A percentile compares a stretch with the other conserved stretches of the same genome.
These are phyloP conservation scores for Rambutsinella grinnellia DNA, from an alignment of 2,888 invertebrate species.

Conservation along the genomic window DNA sequence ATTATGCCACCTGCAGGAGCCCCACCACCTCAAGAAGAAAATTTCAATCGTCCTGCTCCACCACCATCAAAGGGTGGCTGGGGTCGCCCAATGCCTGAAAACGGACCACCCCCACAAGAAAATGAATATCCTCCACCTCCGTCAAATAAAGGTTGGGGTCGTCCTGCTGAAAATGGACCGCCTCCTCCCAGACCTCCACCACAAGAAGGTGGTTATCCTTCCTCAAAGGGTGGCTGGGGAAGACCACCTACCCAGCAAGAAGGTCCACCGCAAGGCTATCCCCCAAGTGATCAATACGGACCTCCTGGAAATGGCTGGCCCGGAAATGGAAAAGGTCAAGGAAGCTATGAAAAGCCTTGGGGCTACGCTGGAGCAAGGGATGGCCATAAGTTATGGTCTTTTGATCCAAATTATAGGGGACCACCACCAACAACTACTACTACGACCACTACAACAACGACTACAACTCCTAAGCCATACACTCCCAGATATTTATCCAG, in stretches of 20 bases:
- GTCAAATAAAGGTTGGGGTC: background rate
- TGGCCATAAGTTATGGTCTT: conserved; percentile 46
- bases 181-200: conserved; percentile 4
- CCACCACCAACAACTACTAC: conserved; percentile 41
- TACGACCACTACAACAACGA: conserved; percentile 39
- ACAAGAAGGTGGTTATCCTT: conserved; percentile 1
- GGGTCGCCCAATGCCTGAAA: conserved; percentile 5
- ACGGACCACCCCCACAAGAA: conserved; percentile 2
- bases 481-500: conserved; percentile 47
- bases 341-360: background rate
- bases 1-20: conserved; percentile 4
- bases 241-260: background rate
- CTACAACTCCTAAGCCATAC: conserved; percentile 20
- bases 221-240: background rate
- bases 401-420: conserved; percentile 43
- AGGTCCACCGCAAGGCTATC: background rate
- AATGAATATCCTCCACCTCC: background rate
- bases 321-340: background rate
- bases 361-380: conserved; percentile 1
- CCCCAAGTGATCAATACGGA: conserved; percentile 1
- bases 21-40: conserved; percentile 7
- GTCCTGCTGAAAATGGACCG: background rate
- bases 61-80: conserved; percentile 13
- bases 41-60: conserved; percentile 4
- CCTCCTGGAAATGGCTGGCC: conserved; percentile 34